These are phyloP conservation scores for Antedon bifida DNA, from an alignment of 35 echinoderm and acorn worm genomes.

Conservation along the genomic window DNA sequence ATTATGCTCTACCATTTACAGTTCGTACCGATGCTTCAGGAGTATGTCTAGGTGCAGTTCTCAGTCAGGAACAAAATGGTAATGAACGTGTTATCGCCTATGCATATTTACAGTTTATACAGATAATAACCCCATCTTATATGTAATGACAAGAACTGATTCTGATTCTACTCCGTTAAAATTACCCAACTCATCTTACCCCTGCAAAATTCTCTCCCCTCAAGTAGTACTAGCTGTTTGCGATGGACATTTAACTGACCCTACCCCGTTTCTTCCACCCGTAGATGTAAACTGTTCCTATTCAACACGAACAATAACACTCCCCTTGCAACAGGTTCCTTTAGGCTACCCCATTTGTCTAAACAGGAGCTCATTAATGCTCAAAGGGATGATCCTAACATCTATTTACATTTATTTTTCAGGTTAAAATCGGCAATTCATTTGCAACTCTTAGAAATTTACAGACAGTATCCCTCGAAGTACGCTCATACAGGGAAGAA, in stretches of 20 bases:
- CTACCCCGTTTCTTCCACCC: background rate
- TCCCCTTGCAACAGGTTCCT: too few species aligned
- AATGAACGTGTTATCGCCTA: background rate
- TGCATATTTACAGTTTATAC: slow-evolving; percentile 9
- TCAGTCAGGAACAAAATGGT: background rate
- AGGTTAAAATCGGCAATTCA: too few species aligned
- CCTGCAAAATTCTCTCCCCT: background rate
- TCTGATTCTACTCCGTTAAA: background rate
- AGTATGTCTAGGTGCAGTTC: background rate
- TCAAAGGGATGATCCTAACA: background rate
- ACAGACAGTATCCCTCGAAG: too few species aligned
- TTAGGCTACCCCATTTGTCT: background rate
- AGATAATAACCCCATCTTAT: slow-evolving; percentile 45
- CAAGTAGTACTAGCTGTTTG: background rate
- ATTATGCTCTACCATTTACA: background rate
- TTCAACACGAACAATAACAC: background rate
- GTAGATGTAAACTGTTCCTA: background rate
- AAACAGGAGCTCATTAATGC: background rate
- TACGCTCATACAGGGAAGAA: too few species aligned
- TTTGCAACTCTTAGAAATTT: too few species aligned
- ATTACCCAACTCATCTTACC: background rate
- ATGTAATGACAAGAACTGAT: slow-evolving; percentile 6
- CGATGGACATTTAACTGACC: background rate
- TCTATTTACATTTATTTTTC: too few species aligned
- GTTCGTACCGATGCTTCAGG: background rate